These are phyloP conservation scores for Ormyrus rosae DNA, from an alignment of 2,888 invertebrate genomes.

Conservation along the genomic window DNA sequence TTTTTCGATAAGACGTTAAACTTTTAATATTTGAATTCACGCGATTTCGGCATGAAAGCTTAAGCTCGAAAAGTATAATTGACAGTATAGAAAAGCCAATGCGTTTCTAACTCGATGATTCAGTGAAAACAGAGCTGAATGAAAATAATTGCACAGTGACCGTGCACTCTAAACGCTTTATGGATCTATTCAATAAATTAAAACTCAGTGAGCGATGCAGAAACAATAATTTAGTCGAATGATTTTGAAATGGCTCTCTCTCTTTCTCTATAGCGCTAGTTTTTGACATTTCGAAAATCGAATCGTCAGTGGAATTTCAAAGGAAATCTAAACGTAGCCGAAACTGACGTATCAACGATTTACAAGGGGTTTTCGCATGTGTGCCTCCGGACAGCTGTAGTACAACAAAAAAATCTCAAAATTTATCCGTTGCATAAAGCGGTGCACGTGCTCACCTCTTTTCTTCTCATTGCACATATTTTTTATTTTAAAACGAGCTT, in stretches of 20 bases:
- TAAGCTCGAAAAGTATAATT: too few species aligned
- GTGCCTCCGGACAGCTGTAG: background rate
- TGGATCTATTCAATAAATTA: constrained; percentile 17
- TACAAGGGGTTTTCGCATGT: constrained; percentile 18
- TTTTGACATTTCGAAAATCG: constrained; percentile 39
- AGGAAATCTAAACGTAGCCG: constrained; percentile 10
- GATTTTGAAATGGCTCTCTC: background rate
- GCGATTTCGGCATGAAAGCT: too few species aligned
- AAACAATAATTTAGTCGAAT: constrained; percentile 34
- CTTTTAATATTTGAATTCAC: too few species aligned
- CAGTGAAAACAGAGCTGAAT: background rate
- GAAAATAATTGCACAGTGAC: background rate
- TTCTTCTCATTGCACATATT: constrained; percentile 5
- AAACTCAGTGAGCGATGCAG: constrained; percentile 13
- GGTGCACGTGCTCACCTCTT: background rate
- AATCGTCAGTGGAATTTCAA: constrained; percentile 16
- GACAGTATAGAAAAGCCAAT: too few species aligned
- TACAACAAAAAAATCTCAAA: constrained; percentile 17
- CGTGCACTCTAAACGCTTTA: constrained; percentile 4
- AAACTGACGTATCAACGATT: constrained; percentile 36
- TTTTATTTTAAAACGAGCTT: constrained; percentile 25
- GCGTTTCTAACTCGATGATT: background rate
- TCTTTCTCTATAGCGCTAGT: background rate
- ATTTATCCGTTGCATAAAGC: background rate
- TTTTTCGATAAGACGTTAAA: background rate